phyloP scores from a whole-genome alignment of 2,888 invertebrate genomes.

The Quadriops clusia region DNA sequence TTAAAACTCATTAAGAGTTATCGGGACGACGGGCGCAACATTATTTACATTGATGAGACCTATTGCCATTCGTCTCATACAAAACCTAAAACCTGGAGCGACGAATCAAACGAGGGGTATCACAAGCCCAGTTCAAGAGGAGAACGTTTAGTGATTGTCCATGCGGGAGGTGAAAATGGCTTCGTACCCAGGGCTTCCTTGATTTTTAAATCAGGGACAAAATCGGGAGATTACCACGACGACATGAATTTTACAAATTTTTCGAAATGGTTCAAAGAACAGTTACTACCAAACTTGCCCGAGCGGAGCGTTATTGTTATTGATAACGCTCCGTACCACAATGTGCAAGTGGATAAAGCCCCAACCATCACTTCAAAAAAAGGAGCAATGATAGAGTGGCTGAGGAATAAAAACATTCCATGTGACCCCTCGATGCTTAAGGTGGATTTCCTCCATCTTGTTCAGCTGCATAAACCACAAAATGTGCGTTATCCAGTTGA shows the following conservation, averaged over 20 bases:
- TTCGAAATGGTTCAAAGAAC: conserved; percentile 19
- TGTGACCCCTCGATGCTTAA: too few relatives aligned
- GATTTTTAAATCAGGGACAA: conserved; percentile 7
- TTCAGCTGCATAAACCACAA: too few relatives aligned
- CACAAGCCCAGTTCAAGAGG: conserved; percentile 17
- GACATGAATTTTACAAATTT: conserved; percentile 24
- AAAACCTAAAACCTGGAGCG: conserved; percentile 13
- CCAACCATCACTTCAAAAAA: conserved; percentile 5
- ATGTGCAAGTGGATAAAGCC: conserved; percentile 1
- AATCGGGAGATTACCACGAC: conserved; percentile 21
- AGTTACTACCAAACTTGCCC: conserved; percentile 22
- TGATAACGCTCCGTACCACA: conserved; percentile 15
- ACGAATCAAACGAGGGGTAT: conserved; percentile 12
- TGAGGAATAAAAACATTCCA: too few relatives aligned
- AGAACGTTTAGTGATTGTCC: conserved; percentile 15
- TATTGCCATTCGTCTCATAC: conserved; percentile 12
- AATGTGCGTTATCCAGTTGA: too few relatives aligned
- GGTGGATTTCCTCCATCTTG: too few relatives aligned
- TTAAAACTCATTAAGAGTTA: too few relatives aligned
- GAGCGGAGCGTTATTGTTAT: conserved; percentile 16
- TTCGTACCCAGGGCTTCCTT: too few relatives aligned
- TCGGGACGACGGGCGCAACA: conserved; percentile 7
- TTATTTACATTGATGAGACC: conserved; percentile 14
- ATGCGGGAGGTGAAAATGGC: conserved; percentile 9
- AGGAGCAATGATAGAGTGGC: too few relatives aligned